Evolutionary conservation across 2,113 vertebrate genomes (phyloP).

Genomic region (Rana temporaria): DNA sequence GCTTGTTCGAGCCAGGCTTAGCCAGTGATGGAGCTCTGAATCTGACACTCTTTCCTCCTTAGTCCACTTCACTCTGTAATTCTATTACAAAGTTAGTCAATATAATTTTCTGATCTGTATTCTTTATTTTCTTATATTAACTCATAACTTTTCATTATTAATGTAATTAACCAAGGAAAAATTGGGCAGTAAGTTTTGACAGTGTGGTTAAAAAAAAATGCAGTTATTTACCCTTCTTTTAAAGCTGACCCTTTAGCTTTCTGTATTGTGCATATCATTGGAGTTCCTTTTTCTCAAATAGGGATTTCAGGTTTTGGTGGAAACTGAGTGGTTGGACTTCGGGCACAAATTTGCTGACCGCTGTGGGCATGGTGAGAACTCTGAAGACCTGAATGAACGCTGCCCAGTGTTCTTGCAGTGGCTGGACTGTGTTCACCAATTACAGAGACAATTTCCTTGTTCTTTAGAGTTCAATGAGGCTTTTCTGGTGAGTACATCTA

Average conservation of each 20-base stretch:
- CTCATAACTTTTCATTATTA: no score
- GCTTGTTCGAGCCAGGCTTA: no score
- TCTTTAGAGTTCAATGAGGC: conserved; percentile 99
- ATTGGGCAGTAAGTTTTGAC: no score
- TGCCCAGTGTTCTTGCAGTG: conserved; percentile 98
- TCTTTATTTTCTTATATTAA: no score
- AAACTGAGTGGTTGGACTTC: conserved; percentile 97
- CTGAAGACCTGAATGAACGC: conserved; percentile 94
- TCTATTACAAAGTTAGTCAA: no score
- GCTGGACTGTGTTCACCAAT: conserved; percentile 98
- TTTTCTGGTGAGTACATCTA: conserved; percentile 87
- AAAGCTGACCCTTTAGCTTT: conserved; percentile 28
- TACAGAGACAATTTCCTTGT: conserved; percentile 98
- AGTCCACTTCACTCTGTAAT: no score
- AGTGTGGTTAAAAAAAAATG: no score
- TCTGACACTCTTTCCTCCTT: no score
- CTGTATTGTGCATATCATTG: conserved; percentile 72
- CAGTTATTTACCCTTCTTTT: background rate
- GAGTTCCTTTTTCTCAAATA: conserved; percentile 79
- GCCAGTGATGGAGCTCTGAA: no score
- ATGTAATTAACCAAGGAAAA: no score
- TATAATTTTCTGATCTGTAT: no score
- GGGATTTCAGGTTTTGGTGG: conserved; percentile 98
- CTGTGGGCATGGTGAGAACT: conserved; percentile 95
- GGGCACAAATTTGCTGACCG: conserved; percentile 98